phyloP scores from a whole-genome alignment of 2,888 invertebrate species.

The Drosophila ustulata region DNA sequence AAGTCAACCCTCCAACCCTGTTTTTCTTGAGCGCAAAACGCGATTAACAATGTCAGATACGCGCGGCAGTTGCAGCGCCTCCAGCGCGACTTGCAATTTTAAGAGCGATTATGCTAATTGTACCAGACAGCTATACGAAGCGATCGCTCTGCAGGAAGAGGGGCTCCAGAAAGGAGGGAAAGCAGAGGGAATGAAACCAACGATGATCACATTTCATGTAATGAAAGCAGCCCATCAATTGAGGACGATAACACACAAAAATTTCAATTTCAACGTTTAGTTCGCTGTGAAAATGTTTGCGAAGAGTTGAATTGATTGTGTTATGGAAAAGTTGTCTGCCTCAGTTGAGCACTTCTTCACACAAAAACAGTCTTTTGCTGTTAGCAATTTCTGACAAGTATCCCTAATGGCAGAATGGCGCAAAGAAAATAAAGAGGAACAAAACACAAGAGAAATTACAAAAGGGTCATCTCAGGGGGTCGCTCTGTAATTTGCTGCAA shows the following conservation, averaged over 20 bases:
- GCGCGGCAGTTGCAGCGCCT: conserved; percentile 57
- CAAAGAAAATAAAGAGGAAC: background rate
- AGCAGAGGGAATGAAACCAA: background rate
- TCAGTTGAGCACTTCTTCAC: background rate
- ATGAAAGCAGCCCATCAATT: background rate
- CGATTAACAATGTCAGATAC: conserved; percentile 69
- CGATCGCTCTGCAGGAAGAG: background rate
- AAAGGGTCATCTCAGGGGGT: background rate
- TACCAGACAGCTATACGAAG: conserved; percentile 50
- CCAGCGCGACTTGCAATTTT: conserved; percentile 71
- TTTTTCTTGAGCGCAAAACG: conserved; percentile 4
- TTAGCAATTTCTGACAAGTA: background rate
- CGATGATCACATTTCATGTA: background rate
- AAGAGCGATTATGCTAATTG: conserved; percentile 82
- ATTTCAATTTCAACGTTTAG: background rate
- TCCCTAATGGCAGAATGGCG: background rate
- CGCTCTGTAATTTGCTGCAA: conserved; percentile 19
- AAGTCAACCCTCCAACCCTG: conserved; percentile 47
- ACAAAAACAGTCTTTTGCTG: background rate
- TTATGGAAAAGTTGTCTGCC: no score
- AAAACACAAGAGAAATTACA: background rate
- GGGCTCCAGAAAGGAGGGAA: conserved; percentile 1
- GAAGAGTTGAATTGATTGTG: no score
- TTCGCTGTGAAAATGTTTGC: no score
- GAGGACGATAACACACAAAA: background rate